Percentiles rank a stretch among this genome's conserved stretches.
Evolutionary conservation across 2,113 vertebrate species (phyloP).

Genomic region (Callipepla squamata): DNA sequence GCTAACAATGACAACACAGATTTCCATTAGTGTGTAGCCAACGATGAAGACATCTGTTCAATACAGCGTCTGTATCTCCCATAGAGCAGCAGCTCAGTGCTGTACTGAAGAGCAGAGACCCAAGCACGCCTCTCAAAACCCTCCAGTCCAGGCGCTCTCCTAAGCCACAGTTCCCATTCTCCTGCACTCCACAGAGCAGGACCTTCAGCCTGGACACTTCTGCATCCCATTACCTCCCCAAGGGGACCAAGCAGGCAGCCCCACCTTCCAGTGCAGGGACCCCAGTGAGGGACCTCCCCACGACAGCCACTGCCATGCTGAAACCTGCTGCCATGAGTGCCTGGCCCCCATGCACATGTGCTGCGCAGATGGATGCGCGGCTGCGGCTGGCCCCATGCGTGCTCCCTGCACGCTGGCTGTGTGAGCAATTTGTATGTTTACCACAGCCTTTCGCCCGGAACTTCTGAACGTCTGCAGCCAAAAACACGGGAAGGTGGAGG

Average conservation of each 20-base stretch:
- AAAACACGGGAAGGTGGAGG: not conserved
- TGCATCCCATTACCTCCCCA: not conserved
- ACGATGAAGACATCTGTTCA: not conserved
- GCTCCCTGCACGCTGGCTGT: not conserved
- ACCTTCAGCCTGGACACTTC: not conserved
- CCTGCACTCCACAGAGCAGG: not conserved
- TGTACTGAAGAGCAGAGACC: not conserved
- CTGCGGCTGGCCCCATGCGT: not conserved
- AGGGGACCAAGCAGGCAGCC: not conserved
- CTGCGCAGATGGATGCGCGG: conserved; percentile 31
- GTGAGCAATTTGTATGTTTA: conserved; percentile 37
- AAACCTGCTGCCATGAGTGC: conserved; percentile 2
- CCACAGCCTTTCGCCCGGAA: conserved; percentile 37
- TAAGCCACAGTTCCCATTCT: not conserved
- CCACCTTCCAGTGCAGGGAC: not conserved
- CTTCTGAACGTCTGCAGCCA: conserved; percentile 30
- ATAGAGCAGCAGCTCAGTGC: not conserved
- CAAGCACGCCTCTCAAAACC: not conserved
- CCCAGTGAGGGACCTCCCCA: not conserved
- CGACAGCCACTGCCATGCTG: not conserved
- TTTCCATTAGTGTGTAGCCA: not conserved
- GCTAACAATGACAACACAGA: not conserved
- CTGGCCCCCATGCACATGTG: conserved; percentile 32
- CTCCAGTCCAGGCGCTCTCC: not conserved
- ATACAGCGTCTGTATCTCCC: not conserved